These are phyloP conservation scores for Onchidella celtica DNA, from an alignment of 2,888 invertebrate genomes.

Conservation along the genomic window DNA sequence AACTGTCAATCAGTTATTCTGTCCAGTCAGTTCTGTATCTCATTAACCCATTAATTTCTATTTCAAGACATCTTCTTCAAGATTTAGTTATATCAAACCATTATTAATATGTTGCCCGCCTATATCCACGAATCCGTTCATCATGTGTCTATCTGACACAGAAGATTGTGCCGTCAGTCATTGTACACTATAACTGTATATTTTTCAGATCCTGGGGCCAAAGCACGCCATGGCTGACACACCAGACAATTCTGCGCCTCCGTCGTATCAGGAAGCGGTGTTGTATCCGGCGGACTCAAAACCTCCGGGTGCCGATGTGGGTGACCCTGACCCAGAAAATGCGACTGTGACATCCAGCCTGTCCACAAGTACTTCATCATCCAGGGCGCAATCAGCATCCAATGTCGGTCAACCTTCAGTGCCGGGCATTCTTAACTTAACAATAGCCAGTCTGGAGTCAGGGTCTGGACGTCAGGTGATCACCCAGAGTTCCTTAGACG, in stretches of 20 bases:
- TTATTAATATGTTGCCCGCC: background rate
- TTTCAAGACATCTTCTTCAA: no score
- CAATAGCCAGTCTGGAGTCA: no score
- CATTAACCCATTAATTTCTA: no score
- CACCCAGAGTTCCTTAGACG: background rate
- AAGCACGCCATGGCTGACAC: background rate
- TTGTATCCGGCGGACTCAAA: background rate
- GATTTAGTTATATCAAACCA: no score
- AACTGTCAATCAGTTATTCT: no score
- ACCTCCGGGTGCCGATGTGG: background rate
- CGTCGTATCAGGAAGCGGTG: slow-evolving; percentile 14
- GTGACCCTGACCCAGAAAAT: background rate
- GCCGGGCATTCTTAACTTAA: background rate
- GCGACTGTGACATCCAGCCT: background rate
- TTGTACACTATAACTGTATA: background rate
- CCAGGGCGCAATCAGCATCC: background rate
- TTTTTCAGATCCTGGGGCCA: background rate
- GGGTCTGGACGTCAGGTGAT: background rate
- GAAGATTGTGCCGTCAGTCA: background rate
- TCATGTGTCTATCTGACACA: background rate
- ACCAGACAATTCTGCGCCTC: background rate
- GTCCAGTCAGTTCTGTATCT: no score
- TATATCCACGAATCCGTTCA: background rate
- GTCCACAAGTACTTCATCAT: background rate
- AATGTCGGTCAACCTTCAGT: background rate